phyloP scores from a whole-genome alignment of 1,140 invertebrate species.

The Thalassaphorura encarpata region DNA sequence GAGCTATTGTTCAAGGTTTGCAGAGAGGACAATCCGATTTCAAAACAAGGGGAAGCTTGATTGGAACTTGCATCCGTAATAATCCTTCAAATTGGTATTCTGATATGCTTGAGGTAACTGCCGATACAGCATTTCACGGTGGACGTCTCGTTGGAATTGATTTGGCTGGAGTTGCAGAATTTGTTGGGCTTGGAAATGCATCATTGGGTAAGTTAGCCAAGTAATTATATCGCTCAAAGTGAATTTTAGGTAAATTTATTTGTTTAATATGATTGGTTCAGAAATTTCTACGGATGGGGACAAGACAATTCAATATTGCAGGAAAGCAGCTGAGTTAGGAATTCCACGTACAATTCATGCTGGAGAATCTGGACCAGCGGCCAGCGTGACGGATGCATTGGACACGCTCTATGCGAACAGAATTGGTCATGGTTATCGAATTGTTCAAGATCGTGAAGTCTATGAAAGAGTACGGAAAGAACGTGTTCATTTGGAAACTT shows the following conservation, averaged over 20 bases:
- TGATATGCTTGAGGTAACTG: conserved; percentile 42
- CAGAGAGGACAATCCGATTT: conserved; percentile 43
- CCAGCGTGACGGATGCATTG: conserved; percentile 42
- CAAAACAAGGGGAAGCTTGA: conserved; percentile 42
- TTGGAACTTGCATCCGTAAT: conserved; percentile 43
- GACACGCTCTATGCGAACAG: conserved; percentile 45
- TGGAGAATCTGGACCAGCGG: conserved; percentile 45
- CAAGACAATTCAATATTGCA: conserved; percentile 35
- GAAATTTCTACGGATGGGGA: conserved; percentile 27
- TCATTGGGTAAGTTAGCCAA: no score
- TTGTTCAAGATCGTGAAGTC: conserved; percentile 41
- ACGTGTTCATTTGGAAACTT: conserved; percentile 46
- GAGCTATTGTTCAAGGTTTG: conserved; percentile 42
- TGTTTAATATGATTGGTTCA: conserved; percentile 7
- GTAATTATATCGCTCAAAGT: background rate
- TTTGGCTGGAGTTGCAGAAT: conserved; percentile 39
- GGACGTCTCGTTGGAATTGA: conserved; percentile 52
- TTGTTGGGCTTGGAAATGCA: no score
- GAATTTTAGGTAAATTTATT: background rate
- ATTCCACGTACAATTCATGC: conserved; percentile 50
- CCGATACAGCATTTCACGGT: conserved; percentile 42
- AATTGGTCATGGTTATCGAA: conserved; percentile 52
- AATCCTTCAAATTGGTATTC: conserved; percentile 34
- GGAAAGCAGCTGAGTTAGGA: conserved; percentile 39
- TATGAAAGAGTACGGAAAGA: conserved; percentile 40